Evolutionary conservation across 2,797 vertebrate genomes (phyloP).

Genomic region (Coracias cyanogaster): DNA sequence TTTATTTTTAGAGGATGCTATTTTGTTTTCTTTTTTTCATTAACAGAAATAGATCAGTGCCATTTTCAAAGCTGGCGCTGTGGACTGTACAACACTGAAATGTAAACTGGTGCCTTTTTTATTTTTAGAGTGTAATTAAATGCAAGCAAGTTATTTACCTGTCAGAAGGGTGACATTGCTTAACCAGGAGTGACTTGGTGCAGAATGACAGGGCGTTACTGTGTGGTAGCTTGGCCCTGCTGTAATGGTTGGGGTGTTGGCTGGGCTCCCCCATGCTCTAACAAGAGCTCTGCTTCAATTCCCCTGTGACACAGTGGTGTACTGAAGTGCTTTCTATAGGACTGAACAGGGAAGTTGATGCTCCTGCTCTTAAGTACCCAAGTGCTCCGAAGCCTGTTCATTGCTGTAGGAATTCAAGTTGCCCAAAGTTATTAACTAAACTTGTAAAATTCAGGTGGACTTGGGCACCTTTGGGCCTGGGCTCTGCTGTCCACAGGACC

Average conservation of each 20-base stretch:
- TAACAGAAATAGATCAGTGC: not conserved
- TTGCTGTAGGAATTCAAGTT: not conserved
- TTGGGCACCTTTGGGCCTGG: not conserved
- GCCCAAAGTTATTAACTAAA: not conserved
- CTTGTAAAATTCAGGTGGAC: not conserved
- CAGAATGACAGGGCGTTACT: not conserved
- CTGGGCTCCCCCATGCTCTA: not conserved
- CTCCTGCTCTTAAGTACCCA: not conserved
- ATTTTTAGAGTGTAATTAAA: not conserved
- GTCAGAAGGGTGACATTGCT: not conserved
- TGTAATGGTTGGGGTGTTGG: accelerated
- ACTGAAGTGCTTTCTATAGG: not conserved
- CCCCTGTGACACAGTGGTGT: accelerated
- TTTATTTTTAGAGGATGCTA: not conserved
- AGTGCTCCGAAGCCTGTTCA: not conserved
- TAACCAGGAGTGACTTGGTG: not conserved
- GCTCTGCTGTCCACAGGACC: not conserved
- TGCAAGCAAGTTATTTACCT: not conserved
- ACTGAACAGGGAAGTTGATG: not conserved
- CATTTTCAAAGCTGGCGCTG: not conserved
- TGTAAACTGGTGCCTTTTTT: slow-evolving; percentile 14
- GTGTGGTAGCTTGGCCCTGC: not conserved
- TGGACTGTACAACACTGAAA: not conserved
- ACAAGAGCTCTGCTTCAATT: not conserved
- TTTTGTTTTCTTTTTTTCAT: not conserved